A percentile compares a stretch with the other conserved stretches of the same genome.
These are phyloP conservation scores for Phoxinus dragarum DNA, from an alignment of 2,797 vertebrate species.

Conservation along the genomic window DNA sequence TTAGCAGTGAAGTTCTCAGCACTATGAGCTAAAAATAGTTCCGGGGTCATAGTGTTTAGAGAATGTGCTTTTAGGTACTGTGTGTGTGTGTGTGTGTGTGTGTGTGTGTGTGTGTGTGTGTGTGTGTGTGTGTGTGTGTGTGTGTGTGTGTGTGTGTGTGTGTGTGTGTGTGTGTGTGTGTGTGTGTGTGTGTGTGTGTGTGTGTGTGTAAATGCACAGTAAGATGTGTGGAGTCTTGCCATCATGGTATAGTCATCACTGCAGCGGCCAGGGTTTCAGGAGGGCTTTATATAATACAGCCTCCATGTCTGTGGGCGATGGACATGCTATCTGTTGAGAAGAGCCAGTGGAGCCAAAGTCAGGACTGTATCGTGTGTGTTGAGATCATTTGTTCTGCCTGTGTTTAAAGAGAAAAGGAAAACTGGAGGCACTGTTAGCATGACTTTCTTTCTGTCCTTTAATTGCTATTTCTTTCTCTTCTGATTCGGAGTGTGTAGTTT, in stretches of 20 bases:
- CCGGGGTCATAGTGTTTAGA: slow-evolving; percentile 33
- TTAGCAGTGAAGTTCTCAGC: slow-evolving; percentile 41
- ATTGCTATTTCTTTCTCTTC: slow-evolving; percentile 2
- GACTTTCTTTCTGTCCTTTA: neutral
- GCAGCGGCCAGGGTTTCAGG: slow-evolving; percentile 21
- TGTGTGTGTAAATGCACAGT: neutral
- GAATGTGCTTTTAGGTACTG: slow-evolving; percentile 31
- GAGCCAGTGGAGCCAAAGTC: slow-evolving; percentile 29
- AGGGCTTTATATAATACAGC: slow-evolving; percentile 53
- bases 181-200: neutral
- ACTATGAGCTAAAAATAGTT: slow-evolving; percentile 42
- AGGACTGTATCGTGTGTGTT: slow-evolving; percentile 30
- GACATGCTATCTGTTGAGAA: slow-evolving; percentile 27
- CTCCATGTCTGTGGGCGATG: slow-evolving; percentile 53
- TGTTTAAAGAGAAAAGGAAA: slow-evolving; percentile 13
- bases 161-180: neutral
- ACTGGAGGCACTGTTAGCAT: slow-evolving; percentile 7
- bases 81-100: neutral
- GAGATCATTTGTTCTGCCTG: slow-evolving; percentile 45
- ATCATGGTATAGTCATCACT: slow-evolving; percentile 3
- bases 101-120: neutral
- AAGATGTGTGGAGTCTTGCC: slow-evolving; percentile 21
- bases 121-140: too few species aligned
- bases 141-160: neutral
- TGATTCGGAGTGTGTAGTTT: neutral